Percentiles rank a stretch among this genome's conserved stretches.
Evolutionary conservation across 2,888 invertebrate species (phyloP).

Genomic region (Orthosia gracilis): DNA sequence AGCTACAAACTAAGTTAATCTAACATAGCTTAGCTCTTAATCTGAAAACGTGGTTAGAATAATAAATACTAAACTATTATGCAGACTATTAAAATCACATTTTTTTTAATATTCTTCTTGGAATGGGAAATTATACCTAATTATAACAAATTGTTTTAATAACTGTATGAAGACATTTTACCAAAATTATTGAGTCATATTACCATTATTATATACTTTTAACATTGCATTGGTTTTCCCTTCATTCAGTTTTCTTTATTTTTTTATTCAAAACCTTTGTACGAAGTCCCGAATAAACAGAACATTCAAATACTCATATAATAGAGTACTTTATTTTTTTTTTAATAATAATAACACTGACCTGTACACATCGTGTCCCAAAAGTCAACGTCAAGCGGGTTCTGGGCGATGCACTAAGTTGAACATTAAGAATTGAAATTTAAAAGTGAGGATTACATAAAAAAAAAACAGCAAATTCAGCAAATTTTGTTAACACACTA

Average conservation of each 20-base stretch:
- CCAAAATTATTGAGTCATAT: not conserved
- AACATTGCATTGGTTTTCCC: not conserved
- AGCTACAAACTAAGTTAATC: not conserved
- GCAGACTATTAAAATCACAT: constrained; percentile 14
- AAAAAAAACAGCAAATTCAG: too few species aligned
- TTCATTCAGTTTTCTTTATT: not conserved
- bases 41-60: not conserved
- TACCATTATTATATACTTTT: not conserved
- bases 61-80: not conserved
- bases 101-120: not conserved
- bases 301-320: not conserved
- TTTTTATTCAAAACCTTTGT: not conserved
- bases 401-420: too few species aligned
- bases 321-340: not conserved
- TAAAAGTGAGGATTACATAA: too few species aligned
- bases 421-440: too few species aligned
- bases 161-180: not conserved
- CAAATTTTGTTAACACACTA: too few species aligned
- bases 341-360: not conserved
- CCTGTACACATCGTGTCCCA: not conserved
- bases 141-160: constrained; percentile 1
- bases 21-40: not conserved
- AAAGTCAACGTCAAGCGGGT: too few species aligned
- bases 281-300: not conserved
- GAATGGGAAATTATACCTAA: not conserved